Evolutionary conservation across 2,113 vertebrate genomes (phyloP), one percentile per base, ranked within the genome.

Genomic region (Onychostoma macrolepis): DNA sequence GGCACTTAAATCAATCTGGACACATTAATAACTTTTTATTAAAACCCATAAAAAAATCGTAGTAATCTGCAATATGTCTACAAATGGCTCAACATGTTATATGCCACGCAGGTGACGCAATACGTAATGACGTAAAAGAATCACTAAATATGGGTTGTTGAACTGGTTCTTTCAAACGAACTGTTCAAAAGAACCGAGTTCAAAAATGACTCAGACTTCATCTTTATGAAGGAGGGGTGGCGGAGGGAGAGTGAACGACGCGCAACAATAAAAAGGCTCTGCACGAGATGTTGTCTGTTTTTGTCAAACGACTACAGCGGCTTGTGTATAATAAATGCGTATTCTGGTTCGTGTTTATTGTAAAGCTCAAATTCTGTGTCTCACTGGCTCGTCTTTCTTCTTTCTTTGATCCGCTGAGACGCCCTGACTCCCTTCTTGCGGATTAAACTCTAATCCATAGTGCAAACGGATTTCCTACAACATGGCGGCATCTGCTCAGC

Each of bases 381-480:
- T 91, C 91, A 83, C 84, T 79, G 89, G 83, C 90, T 86, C 19
- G 85, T 69, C 36, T 76, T 79, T 71, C n/a, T 30, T 7, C 17
- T 75, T 85, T 58, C 78, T 80, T 89, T 91, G 93, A 93, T 92
- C 92, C 88, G 91, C 88, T 88, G 93, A 91, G 90, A 91, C 92
- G 92, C 88, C 88, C 92, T 90, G 93, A 93, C 92, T 89, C 90
- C 86, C 81, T 89, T 89, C 93, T 88, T 90, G 92, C 90, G 92
- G 95, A 96, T 96, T 95, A 95, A 94, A 94, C 88, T 89, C 88
- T 94, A 95, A 94, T 95, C 94, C 93, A 84, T 9, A 85, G 90
- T 91, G 89, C 92, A 91, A 94, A 77, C 92, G 93, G 94, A 94
- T 95, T 95, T 95, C 94, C 93, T 95, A 94, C 93, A 94, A 94